Base-by-base conservation (phyloP, 2,888 invertebrate genomes). In the Drosophila leonis region DNA sequence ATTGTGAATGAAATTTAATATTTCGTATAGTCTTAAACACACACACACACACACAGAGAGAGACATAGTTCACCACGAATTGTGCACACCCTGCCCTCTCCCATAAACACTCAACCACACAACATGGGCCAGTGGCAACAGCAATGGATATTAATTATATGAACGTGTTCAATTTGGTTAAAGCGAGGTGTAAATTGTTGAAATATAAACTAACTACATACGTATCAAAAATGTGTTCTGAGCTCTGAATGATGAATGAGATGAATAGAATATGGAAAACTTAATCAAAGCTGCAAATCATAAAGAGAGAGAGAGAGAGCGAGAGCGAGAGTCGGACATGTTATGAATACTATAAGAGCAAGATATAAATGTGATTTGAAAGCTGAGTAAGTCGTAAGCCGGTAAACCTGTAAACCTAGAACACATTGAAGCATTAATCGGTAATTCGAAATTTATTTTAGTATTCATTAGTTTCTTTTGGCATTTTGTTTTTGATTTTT, bases 381-480 rank as follows among this genome's bases (percentile, higher is more conserved):
- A 8, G 13, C 41, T 20, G 41, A 46, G 4, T 31, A 10, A 10
- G 20, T 20, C 6, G 42, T 42, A 12, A 42, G 10, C 6, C n/a
- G 4, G 10, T 31, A 9, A 59, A 72, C 39, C n/a, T 6, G 10
- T 31, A 9, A 59, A 72, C 39, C 10, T 33, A 64, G 72, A 55
- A 15, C 42, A 24, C 72, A 35, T 52, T 72, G 72, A 52, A 33
- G 37, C 7, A 44, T 0, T 29, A 44, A 10, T 72, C 54, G 2
- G 10, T n/a, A 24, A 24, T 31, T 29, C 5, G 7, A 46, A 70
- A n/a, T n/a, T 44, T 10, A 9, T 29, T 52, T 31, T 31, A 0
- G 13, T n/a, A 18, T 31, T 99, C 35, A 99, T 99, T 49, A 8
- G 20, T 35, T 94, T 35, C 29, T 77, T 71, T 63, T 27, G 78